These are phyloP conservation scores for Sialia sialis DNA, from an alignment of 2,113 vertebrate genomes.

Conservation along the genomic window DNA sequence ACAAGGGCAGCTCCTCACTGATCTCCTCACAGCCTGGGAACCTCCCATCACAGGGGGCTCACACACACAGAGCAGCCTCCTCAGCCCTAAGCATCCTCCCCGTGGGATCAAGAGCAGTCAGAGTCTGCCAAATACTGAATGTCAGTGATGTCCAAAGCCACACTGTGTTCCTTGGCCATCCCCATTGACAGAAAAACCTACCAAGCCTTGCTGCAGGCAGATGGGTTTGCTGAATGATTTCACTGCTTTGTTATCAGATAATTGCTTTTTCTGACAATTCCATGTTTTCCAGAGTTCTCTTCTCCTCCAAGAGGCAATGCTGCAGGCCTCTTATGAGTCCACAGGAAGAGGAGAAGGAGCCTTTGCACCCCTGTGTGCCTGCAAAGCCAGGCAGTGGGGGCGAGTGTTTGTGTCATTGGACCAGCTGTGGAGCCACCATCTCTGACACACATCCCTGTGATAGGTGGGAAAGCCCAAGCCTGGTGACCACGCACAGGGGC, in stretches of 20 bases:
- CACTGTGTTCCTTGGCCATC: accelerated
- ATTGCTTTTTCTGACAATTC: neutral
- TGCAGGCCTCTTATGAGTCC: neutral
- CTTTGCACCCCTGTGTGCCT: neutral
- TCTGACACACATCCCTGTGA: accelerated
- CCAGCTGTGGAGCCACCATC: neutral
- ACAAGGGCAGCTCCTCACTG: neutral
- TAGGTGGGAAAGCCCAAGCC: accelerated
- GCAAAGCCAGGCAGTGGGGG: neutral
- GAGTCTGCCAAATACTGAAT: neutral
- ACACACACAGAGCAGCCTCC: accelerated
- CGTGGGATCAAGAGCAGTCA: accelerated
- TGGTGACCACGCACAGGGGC: accelerated
- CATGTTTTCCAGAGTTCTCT: neutral
- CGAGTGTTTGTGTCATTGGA: accelerated
- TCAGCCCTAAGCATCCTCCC: neutral
- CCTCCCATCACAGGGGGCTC: neutral
- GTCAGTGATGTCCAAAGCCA: neutral
- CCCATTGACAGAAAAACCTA: neutral
- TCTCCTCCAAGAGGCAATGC: neutral
- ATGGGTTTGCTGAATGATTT: neutral
- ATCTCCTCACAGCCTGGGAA: accelerated
- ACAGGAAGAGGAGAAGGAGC: neutral
- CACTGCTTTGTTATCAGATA: neutral
- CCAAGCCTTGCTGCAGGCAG: neutral